Conservation (phyloP, 2,113 vertebrate species). For the Apteryx mantelli region DNA sequence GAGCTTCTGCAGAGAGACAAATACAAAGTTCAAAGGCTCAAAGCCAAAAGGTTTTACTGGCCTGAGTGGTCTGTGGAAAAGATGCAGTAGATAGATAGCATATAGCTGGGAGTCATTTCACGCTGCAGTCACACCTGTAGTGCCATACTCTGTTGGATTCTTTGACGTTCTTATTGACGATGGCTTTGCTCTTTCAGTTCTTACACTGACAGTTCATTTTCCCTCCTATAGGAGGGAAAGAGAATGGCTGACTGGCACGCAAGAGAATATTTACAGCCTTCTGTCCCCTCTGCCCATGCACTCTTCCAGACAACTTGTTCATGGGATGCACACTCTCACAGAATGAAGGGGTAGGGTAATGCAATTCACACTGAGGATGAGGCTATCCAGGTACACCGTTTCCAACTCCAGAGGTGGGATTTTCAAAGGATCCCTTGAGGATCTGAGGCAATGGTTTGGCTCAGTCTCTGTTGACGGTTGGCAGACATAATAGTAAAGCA, state of each 20-base stretch:
- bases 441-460: neutral
- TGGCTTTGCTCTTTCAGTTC: slow-evolving; percentile 28
- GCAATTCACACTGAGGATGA: neutral
- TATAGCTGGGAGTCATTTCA: neutral
- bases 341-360: neutral
- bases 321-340: neutral
- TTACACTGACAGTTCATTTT: slow-evolving; percentile 45
- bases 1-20: neutral
- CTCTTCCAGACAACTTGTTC: neutral
- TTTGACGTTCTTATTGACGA: slow-evolving; percentile 17
- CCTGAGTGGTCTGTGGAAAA: neutral
- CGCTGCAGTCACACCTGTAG: neutral
- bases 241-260: neutral
- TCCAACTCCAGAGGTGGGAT: neutral
- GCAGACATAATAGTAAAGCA: neutral
- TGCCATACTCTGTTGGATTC: neutral
- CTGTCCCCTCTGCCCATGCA: neutral
- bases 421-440: neutral
- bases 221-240: neutral
- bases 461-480: neutral
- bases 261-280: neutral
- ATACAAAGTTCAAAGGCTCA: neutral
- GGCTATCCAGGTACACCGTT: neutral
- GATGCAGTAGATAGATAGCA: neutral
- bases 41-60: neutral